A percentile compares a stretch with the other conserved stretches of the same genome.
Conservation (phyloP, 2,113 vertebrate species). For the Strix aluco region DNA sequence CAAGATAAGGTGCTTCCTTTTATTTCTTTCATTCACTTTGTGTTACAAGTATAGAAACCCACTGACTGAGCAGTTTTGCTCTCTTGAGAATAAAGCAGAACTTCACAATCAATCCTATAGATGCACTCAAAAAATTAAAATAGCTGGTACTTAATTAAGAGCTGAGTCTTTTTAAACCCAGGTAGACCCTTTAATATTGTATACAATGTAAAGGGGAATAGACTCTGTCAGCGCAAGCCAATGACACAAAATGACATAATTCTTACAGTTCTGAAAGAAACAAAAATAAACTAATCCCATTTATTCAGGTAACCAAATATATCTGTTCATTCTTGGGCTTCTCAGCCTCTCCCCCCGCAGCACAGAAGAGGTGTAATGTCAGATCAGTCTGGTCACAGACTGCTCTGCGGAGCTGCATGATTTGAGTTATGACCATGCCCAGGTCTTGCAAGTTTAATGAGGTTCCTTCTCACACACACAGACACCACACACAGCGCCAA, state of each 20-base stretch:
- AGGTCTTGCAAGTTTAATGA: neutral
- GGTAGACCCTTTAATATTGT: neutral
- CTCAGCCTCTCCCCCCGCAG: neutral
- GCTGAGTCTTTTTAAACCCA: neutral
- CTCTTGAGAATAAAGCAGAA: constrained; percentile 1
- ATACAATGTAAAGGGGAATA: neutral
- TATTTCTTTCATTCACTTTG: constrained; percentile 31
- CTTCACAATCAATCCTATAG: neutral
- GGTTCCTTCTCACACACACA: neutral
- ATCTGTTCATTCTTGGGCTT: fast-evolving
- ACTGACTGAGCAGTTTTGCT: neutral
- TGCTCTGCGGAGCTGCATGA: neutral
- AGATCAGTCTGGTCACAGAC: neutral
- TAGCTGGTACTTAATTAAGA: neutral
- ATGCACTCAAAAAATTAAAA: neutral
- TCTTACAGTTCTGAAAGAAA: neutral
- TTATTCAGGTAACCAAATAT: neutral
- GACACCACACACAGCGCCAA: neutral
- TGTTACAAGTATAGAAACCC: neutral
- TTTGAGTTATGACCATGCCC: neutral
- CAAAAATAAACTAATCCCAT: neutral
- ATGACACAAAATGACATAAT: neutral
- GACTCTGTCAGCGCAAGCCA: neutral
- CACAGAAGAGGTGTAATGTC: neutral
- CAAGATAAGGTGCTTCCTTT: constrained; percentile 33